Evolutionary conservation across 2,888 invertebrate genomes (phyloP), one percentile per base, ranked within the genome.

Genomic region (Germaria angustata): DNA sequence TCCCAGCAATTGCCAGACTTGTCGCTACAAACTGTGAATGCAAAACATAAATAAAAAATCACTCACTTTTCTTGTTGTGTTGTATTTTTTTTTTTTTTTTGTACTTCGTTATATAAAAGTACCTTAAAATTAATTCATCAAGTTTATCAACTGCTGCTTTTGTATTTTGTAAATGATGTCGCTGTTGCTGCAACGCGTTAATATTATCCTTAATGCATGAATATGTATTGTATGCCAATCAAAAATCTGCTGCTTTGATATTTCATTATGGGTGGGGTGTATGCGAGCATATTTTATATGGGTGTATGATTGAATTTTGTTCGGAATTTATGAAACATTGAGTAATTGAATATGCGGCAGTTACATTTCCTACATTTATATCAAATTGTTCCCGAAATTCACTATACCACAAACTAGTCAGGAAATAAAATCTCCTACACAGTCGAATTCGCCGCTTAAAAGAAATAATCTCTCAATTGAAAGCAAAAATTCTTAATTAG

Each of bases 61-160:
- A 59, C 46, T 46, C 49, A 61, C 5, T 59, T 22, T 36, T 66
- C 32, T 59, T 49, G 32, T 53, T 57, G 17, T 61, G 7, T 49
- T 46, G 13, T 75, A 24, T 66, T 80, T 44, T 66, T 65, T 11
- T 55, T 55, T 49, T 75, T 57, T 34, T 68, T 5, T 28, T 28
- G 28, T 28, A 6, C 6, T 28, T 28, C 6, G 3, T 44, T 44
- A 53, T 34, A 24, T 76, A 46, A 55, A 79, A 78, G 63, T 79
- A 80, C 65, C 77, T 84, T 79, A 76, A 81, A 85, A 85, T 85
- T 80, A 84, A 81, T 84, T 84, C 84, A 84, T 84, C 84, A 84
- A 84, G 79, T 69, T 80, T 78, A 78, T 77, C 69, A 71, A 75
- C 71, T 69, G 57, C 24, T 41, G 75, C 39, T 51, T 20, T 66